phyloP scores from a whole-genome alignment of 2,888 invertebrate genomes.

The Mantis religiosa region DNA sequence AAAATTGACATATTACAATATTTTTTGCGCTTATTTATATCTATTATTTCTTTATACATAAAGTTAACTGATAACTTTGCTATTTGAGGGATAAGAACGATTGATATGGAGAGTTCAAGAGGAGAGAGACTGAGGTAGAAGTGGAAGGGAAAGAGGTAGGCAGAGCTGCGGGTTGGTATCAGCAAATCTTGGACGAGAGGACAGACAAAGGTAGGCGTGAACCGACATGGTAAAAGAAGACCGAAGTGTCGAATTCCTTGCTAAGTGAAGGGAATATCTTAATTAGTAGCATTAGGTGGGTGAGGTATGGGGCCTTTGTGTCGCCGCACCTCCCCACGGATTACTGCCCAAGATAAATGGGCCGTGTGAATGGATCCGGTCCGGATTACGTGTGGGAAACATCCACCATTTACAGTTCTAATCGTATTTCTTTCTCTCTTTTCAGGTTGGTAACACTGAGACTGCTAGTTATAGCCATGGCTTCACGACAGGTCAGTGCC shows the following conservation, averaged over 20 bases:
- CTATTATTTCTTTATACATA: too few relatives aligned
- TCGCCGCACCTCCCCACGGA: background rate
- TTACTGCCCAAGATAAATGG: background rate
- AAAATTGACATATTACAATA: too few relatives aligned
- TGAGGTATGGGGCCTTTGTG: background rate
- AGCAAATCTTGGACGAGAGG: too few relatives aligned
- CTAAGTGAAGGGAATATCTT: background rate
- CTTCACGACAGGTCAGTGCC: background rate
- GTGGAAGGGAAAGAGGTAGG: too few relatives aligned
- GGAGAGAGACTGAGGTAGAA: too few relatives aligned
- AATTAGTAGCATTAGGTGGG: background rate
- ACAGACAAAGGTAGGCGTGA: background rate
- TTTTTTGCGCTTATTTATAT: too few relatives aligned
- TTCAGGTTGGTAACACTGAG: background rate
- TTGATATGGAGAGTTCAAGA: too few relatives aligned
- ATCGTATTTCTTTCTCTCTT: background rate
- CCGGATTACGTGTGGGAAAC: background rate
- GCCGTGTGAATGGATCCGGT: background rate
- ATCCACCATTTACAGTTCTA: background rate
- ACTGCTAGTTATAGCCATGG: background rate
- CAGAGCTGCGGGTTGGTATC: too few relatives aligned
- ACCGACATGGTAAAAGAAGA: background rate
- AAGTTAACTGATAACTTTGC: too few relatives aligned
- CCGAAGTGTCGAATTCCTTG: background rate
- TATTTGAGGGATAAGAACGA: too few relatives aligned